phyloP scores from a whole-genome alignment of 2,888 invertebrate species.

The Chrysotoxum bicinctum region DNA sequence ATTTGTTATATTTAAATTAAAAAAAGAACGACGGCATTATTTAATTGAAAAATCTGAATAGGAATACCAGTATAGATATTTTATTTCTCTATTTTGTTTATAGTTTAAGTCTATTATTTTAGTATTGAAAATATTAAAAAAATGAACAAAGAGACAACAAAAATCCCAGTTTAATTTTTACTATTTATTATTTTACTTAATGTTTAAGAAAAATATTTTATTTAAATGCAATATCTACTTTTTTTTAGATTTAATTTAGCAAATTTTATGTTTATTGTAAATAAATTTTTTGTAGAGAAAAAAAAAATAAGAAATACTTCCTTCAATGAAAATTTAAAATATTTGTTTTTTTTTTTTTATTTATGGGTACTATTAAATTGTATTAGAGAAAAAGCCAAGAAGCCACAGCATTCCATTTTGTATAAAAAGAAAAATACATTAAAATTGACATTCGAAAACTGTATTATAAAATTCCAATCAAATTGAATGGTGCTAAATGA shows the following conservation, averaged over 20 bases:
- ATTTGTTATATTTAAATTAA: conserved; percentile 21
- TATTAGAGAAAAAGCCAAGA: conserved; percentile 36
- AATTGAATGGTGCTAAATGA: conserved; percentile 67
- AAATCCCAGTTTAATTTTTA: conserved; percentile 60
- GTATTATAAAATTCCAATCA: conserved; percentile 38
- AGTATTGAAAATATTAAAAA: neutral
- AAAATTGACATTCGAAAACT: conserved; percentile 46
- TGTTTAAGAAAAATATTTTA: conserved; percentile 36
- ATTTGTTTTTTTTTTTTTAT: neutral
- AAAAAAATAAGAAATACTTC: neutral
- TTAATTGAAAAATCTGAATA: conserved; percentile 50
- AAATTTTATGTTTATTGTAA: conserved; percentile 69
- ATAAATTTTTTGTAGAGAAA: conserved; percentile 49
- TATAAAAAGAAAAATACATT: conserved; percentile 3
- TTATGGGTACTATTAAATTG: conserved; percentile 44
- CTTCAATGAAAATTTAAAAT: neutral
- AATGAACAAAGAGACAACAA: conserved; percentile 56
- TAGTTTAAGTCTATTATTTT: neutral
- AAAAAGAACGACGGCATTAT: conserved; percentile 57
- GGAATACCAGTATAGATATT: conserved; percentile 49
- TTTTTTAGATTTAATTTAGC: conserved; percentile 65
- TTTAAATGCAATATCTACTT: conserved; percentile 54
- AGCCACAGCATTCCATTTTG: conserved; percentile 65
- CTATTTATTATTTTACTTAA: conserved; percentile 64
- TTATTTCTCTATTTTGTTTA: conserved; percentile 18